Evolutionary conservation across 2,888 invertebrate species (phyloP), one percentile per base, ranked within the genome.

Genomic region (Idaea straminata): DNA sequence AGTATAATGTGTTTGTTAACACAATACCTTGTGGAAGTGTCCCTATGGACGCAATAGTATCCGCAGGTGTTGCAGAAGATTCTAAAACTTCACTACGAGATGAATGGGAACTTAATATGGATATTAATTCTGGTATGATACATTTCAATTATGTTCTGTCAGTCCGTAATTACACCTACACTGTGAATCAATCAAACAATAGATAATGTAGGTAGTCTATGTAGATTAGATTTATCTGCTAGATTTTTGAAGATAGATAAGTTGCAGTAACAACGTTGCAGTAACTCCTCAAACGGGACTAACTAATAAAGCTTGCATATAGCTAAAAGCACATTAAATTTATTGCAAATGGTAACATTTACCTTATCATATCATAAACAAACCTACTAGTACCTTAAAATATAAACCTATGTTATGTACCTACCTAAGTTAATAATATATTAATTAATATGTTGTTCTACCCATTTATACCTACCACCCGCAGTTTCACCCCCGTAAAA

Each of bases 41-140:
- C 90, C 74, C 81, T 91, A 84, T 91, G 90, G 77, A 91, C 91
- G 87, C 91, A 92, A 82, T 92, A 91, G 84, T 79, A 80, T 76
- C 74, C 74, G 76, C 80, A 80, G 80, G 82, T 78, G 80, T 76
- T 72, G 75, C 70, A 65, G 70, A 74, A 77, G 77, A 83, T 85
- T 84, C 79, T 75, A 75, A 75, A 69, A 74, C 77, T 82, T 79
- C 77, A 81, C 80, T 77, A 82, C 90, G 91, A 89, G 84, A 92
- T 92, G 92, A 84, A 81, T 86, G 83, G 83, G 88, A 79, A 82
- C 77, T 76, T 85, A 77, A 70, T 81, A 81, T 89, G 91, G 91
- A 91, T 87, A 81, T 82, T 85, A 75, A 77, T 89, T 77, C 76
- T 91, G 91, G 92, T 92, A 88, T 79, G 87, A 69, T 65, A 47